Percentiles rank a stretch among this genome's conserved stretches.
Evolutionary conservation across 1,140 invertebrate species (phyloP).

Genomic region (Drosophila obscura): DNA sequence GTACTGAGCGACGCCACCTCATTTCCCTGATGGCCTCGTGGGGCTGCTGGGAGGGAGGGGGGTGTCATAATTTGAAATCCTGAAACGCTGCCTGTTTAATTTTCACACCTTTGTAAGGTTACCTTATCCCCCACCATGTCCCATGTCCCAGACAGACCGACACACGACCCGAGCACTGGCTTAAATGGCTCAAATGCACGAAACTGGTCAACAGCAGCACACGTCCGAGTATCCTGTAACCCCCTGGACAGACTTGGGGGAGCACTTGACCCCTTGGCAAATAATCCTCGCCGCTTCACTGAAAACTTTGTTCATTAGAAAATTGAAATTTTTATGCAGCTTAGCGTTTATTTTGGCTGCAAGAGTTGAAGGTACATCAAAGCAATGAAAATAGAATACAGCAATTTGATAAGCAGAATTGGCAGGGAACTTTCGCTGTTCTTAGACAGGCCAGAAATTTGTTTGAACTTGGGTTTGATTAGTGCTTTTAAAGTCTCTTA

Average conservation of each 20-base stretch:
- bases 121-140: neutral
- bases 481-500: too few species aligned
- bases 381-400: too few species aligned
- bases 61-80: slow-evolving; percentile 82
- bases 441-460: too few species aligned
- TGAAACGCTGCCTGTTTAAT: slow-evolving; percentile 76
- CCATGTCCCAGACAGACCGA: slow-evolving; percentile 28
- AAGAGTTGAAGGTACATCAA: too few species aligned
- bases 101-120: slow-evolving; percentile 72
- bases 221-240: neutral
- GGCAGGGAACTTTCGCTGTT: too few species aligned
- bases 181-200: slow-evolving; percentile 46
- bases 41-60: neutral
- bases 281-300: neutral
- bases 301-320: too few species aligned
- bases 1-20: slow-evolving; percentile 23
- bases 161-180: slow-evolving; percentile 54
- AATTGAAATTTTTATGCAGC: too few species aligned
- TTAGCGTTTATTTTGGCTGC: too few species aligned
- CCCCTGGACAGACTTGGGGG: neutral
- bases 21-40: slow-evolving; percentile 66
- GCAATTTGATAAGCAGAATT: too few species aligned
- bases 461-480: too few species aligned
- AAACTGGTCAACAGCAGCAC: slow-evolving; percentile 6
- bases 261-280: slow-evolving; percentile 16